Evolutionary conservation across 2,113 vertebrate species (phyloP).

Genomic region (Nyctibius bracteatus): DNA sequence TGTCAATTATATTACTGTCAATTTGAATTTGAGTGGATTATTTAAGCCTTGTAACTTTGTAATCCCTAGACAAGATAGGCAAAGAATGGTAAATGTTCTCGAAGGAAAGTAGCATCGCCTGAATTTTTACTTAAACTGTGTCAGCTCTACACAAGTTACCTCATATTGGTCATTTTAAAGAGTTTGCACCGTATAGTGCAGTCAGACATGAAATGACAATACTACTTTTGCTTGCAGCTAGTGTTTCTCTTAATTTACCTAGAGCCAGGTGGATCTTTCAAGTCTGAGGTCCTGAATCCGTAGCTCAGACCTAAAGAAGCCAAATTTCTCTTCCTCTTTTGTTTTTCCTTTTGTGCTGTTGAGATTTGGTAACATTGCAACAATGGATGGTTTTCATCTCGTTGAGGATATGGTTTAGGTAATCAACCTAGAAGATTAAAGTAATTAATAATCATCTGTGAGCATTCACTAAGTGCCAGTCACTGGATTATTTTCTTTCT

Average conservation of each 20-base stretch:
- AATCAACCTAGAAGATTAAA: background rate
- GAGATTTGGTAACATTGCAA: background rate
- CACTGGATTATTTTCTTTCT: background rate
- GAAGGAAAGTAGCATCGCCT: background rate
- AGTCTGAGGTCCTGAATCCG: background rate
- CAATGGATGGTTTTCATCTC: background rate
- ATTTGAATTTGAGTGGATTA: slow-evolving; percentile 30
- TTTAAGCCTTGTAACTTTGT: background rate
- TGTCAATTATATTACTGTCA: background rate
- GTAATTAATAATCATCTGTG: background rate
- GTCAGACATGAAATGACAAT: background rate
- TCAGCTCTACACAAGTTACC: background rate
- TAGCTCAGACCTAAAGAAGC: background rate
- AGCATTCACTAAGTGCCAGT: background rate
- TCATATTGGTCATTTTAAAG: background rate
- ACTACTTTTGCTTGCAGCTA: background rate
- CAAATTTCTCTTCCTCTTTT: background rate
- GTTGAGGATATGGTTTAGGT: background rate
- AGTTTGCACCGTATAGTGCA: background rate
- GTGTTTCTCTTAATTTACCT: background rate
- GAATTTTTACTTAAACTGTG: background rate
- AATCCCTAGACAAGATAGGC: background rate
- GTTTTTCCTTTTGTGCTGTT: background rate
- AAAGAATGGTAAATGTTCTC: background rate
- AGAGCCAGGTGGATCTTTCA: background rate